These are phyloP conservation scores for Nephrotoma flavescens DNA, from an alignment of 2,888 invertebrate species.

Conservation along the genomic window DNA sequence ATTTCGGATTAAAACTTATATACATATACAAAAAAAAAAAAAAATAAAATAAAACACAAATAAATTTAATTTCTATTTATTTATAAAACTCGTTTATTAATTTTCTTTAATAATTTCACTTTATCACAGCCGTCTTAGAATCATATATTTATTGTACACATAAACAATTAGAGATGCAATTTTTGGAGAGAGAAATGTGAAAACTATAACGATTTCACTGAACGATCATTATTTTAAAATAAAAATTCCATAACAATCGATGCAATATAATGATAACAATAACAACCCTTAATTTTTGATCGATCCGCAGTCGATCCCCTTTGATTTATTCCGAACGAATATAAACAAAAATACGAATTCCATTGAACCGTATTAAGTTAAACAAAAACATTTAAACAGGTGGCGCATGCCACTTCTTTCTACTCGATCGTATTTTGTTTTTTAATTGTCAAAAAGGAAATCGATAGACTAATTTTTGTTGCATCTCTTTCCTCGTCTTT, in stretches of 20 bases:
- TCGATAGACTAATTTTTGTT: neutral
- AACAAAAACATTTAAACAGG: neutral
- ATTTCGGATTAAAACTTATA: constrained; percentile 2
- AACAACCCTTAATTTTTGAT: neutral
- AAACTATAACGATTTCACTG: neutral
- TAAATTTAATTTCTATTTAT: constrained; percentile 5
- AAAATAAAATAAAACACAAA: neutral
- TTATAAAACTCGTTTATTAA: constrained; percentile 1
- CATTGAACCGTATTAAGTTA: neutral
- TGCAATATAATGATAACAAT: neutral
- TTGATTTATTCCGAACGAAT: neutral
- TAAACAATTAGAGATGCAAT: neutral
- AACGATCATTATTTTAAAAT: no score
- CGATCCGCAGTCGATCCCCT: neutral
- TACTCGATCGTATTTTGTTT: neutral
- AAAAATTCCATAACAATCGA: neutral
- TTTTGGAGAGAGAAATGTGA: neutral
- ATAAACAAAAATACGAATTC: neutral
- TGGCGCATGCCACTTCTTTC: neutral
- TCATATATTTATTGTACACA: neutral
- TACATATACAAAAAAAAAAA: neutral
- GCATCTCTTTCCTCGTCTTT: neutral
- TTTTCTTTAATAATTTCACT: neutral
- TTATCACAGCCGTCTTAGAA: neutral
- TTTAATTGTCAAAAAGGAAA: neutral